phyloP scores from a whole-genome alignment of 1,140 invertebrate species.

The Akabosia matsudoensis region DNA sequence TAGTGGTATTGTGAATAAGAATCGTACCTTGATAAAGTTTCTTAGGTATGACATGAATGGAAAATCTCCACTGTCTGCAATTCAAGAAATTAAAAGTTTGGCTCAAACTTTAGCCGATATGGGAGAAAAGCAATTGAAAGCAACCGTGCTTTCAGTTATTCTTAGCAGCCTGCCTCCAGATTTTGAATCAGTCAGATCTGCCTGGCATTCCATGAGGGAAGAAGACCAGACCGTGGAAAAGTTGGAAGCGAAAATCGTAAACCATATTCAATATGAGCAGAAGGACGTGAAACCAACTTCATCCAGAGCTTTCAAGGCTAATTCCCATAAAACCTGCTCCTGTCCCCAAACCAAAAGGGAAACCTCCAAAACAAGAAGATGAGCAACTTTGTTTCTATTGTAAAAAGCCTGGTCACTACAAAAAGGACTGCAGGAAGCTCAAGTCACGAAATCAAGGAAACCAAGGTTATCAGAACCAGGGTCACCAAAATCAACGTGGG shows the following conservation, averaged over 20 bases:
- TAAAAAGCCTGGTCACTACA: not conserved
- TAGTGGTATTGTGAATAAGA: not conserved
- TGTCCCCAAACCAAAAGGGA: not conserved
- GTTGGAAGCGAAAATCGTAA: not conserved
- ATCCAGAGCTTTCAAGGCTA: not conserved
- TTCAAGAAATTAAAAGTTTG: not conserved
- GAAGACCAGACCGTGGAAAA: not conserved
- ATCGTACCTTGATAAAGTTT: not conserved
- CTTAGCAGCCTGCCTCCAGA: not conserved
- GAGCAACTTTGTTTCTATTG: not conserved
- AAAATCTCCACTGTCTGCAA: not conserved
- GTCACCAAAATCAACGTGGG: too few relatives aligned
- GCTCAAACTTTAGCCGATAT: not conserved
- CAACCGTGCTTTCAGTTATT: not conserved
- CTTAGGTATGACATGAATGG: not conserved
- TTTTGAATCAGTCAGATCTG: not conserved
- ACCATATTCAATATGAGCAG: not conserved
- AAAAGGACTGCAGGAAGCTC: not conserved
- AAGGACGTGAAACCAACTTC: not conserved
- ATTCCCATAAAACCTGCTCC: not conserved
- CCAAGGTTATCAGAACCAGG: too few relatives aligned
- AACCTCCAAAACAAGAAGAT: not conserved
- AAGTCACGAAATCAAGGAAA: not conserved
- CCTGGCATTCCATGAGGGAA: not conserved
- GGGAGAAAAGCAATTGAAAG: not conserved